Evolutionary conservation across 2,797 vertebrate genomes (phyloP), one percentile per base, ranked within the genome.

Genomic region (Sebastes hubbsi): DNA sequence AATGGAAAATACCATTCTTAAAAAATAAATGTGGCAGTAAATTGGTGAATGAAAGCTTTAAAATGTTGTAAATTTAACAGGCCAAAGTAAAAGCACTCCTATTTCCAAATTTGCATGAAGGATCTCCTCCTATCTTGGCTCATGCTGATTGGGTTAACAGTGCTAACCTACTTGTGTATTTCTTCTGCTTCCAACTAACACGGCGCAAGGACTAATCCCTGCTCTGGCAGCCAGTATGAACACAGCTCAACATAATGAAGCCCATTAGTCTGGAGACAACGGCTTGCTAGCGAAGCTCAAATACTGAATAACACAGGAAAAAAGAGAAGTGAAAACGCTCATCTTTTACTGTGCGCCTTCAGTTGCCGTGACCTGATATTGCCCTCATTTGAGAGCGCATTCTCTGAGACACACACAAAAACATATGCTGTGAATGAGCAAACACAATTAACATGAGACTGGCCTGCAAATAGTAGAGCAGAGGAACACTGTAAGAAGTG

Each of bases 181-280:
- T 91, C 87, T 88, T 88, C 72, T 78, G 89, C 82, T 89, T 91
- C 90, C 87, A 91, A 80, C 83, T 84, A 93, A 91, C 87, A 87
- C 13, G 14, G 88, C 20, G 70, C 85, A 87, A 60, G 60, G 52
- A 86, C 89, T 93, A 93, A 94, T 93, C 91, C 92, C 72, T 46
- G 79, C 88, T 89, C 90, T 91, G 87, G 88, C 81, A 89, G 88
- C 80, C 86, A 81, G 83, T 83, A 86, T 72, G 87, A 90, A 94
- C 84, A 86, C 86, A 92, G 87, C 89, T 90, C 81, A 83, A 89
- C 86, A 93, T 94, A 95, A 94, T 95, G 89, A 95, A 94, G 89
- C 92, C 94, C 86, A 95, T 96, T 94, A 95, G 91, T 87, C 86
- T 91, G 83, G 82, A 94, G 90, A 95, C 94, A 93, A 95, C 87